These are phyloP conservation scores for Andrena hattorfiana DNA, from an alignment of 2,888 invertebrate genomes.

Conservation along the genomic window DNA sequence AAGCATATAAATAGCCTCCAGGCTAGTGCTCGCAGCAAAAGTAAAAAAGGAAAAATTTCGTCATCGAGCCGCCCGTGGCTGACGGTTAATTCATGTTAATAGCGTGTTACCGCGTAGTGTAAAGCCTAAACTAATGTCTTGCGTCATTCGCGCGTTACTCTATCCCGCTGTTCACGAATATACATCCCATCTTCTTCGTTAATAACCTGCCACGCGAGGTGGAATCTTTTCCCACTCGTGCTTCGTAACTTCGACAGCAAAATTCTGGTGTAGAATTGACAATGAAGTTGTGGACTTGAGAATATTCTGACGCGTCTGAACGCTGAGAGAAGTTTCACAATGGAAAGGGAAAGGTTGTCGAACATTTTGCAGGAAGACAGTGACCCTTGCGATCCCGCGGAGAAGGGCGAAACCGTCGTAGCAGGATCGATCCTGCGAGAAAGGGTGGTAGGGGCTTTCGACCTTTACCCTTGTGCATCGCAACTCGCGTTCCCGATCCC, in stretches of 20 bases:
- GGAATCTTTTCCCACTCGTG: no score
- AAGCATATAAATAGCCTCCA: conserved; percentile 62
- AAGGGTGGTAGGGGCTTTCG: conserved; percentile 17
- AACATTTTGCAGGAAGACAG: conserved; percentile 40
- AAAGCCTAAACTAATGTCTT: conserved; percentile 30
- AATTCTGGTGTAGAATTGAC: no score
- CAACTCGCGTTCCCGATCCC: conserved; percentile 10
- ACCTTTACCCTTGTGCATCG: conserved; percentile 15
- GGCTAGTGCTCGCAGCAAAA: conserved; percentile 34
- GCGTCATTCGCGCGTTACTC: conserved; percentile 41
- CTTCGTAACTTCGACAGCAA: no score
- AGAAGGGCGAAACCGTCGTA: conserved; percentile 5
- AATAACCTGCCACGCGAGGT: neutral
- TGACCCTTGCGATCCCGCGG: conserved; percentile 36
- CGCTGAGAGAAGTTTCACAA: neutral
- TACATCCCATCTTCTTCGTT: neutral
- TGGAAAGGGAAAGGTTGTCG: conserved; percentile 28
- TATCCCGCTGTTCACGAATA: neutral
- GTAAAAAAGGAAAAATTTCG: conserved; percentile 58
- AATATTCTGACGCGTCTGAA: neutral
- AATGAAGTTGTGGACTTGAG: neutral
- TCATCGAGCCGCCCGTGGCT: conserved; percentile 36
- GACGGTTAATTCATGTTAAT: conserved; percentile 22
- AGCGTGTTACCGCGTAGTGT: neutral
- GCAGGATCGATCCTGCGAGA: conserved; percentile 52